Evolutionary conservation across 2,113 vertebrate species (phyloP).

Genomic region (Heterotilapia buettikoferi): DNA sequence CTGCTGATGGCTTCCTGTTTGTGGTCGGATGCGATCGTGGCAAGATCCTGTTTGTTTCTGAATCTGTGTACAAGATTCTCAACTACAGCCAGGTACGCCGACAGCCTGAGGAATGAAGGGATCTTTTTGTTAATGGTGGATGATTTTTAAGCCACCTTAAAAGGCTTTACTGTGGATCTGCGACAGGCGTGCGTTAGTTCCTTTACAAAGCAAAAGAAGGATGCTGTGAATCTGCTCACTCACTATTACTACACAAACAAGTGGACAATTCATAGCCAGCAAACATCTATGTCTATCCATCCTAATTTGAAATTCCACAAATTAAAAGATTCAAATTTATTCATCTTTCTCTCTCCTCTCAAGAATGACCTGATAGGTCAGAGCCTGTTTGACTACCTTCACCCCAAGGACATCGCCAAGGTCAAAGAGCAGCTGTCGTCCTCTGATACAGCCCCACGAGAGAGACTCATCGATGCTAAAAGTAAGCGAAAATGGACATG

Average conservation of each 20-base stretch:
- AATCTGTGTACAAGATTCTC: conserved; percentile 98
- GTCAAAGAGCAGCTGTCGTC: conserved; percentile 99
- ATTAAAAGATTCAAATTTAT: rapidly evolving
- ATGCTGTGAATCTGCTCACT: neutral
- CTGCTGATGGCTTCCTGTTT: conserved; percentile 97
- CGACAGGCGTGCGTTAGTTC: neutral
- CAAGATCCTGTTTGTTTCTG: conserved; percentile 97
- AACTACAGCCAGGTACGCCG: conserved; percentile 92
- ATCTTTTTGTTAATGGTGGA: neutral
- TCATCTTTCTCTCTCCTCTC: neutral
- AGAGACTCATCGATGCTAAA: conserved; percentile 97
- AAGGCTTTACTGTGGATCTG: neutral
- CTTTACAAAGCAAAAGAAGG: neutral
- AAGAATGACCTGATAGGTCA: conserved; percentile 97
- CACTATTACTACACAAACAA: neutral
- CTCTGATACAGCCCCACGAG: conserved; percentile 90
- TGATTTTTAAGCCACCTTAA: neutral
- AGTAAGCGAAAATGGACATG: conserved; percentile 67
- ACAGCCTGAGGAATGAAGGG: neutral
- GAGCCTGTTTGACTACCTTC: conserved; percentile 97
- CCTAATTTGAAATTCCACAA: neutral
- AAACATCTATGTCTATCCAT: rapidly evolving
- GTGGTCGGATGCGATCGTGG: conserved; percentile 98
- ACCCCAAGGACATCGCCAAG: conserved; percentile 99
- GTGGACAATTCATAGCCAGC: neutral